phyloP scores from a whole-genome alignment of 2,888 invertebrate species.

The Eretmocerus hayati region DNA sequence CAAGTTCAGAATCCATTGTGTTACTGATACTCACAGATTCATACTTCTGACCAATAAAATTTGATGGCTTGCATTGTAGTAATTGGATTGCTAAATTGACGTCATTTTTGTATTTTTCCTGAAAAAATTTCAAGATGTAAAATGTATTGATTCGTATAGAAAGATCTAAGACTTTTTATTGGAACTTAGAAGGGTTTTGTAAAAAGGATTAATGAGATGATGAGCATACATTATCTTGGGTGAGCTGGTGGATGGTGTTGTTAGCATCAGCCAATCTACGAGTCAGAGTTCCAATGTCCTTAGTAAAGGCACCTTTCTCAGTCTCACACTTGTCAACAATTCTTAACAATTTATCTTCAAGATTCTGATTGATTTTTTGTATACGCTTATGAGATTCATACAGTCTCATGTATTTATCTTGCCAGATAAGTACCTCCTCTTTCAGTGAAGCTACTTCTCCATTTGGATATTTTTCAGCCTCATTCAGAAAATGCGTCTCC shows the following conservation, averaged over 20 bases:
- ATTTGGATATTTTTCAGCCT: slow-evolving; percentile 57
- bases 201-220: neutral
- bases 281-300: slow-evolving; percentile 79
- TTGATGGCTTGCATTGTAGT: slow-evolving; percentile 89
- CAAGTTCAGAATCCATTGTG: neutral
- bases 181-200: slow-evolving; percentile 4
- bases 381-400: slow-evolving; percentile 90
- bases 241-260: slow-evolving; percentile 73
- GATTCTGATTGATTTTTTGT: slow-evolving; percentile 87
- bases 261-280: slow-evolving; percentile 79
- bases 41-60: slow-evolving; percentile 86
- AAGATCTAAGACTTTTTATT: slow-evolving; percentile 15
- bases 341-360: slow-evolving; percentile 88
- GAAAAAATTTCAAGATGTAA: slow-evolving; percentile 40
- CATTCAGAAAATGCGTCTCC: slow-evolving; percentile 78
- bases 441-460: slow-evolving; percentile 71
- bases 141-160: neutral
- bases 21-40: slow-evolving; percentile 63
- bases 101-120: slow-evolving; percentile 92
- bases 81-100: slow-evolving; percentile 89
- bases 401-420: slow-evolving; percentile 83
- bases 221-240: slow-evolving; percentile 73
- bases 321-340: slow-evolving; percentile 88
- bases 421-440: slow-evolving; percentile 79
- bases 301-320: slow-evolving; percentile 78